Percentiles rank a stretch among this genome's conserved stretches.
These are phyloP conservation scores for Arizona elegans DNA, from an alignment of 2,113 vertebrate genomes.

Conservation along the genomic window DNA sequence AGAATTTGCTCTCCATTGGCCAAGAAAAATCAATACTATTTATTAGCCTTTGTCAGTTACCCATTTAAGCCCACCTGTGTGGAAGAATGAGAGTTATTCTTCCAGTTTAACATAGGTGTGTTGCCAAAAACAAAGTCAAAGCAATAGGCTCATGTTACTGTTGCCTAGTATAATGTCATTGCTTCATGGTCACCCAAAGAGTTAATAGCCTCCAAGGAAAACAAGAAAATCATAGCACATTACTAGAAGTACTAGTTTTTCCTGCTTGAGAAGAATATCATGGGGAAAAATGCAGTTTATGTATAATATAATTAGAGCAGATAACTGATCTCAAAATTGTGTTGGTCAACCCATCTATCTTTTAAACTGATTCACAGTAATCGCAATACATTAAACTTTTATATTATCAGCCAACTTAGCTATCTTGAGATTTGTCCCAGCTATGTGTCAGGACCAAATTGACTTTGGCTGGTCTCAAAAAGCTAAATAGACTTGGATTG, in stretches of 20 bases:
- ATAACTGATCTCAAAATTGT: neutral
- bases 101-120: neutral
- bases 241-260: neutral
- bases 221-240: neutral
- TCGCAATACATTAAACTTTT: neutral
- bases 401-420: neutral
- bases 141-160: neutral
- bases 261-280: neutral
- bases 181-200: neutral
- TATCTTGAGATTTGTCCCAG: neutral
- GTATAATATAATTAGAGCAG: neutral
- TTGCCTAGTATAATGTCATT: neutral
- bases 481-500: neutral
- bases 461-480: neutral
- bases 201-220: neutral
- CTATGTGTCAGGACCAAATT: neutral
- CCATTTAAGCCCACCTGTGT: neutral
- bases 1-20: neutral
- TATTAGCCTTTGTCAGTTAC: neutral
- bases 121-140: neutral
- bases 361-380: neutral
- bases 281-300: neutral
- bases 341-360: neutral
- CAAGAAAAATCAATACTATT: neutral
- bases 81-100: neutral